These are phyloP conservation scores for Aleiodes alternator DNA, from an alignment of 2,888 invertebrate species.

Conservation along the genomic window DNA sequence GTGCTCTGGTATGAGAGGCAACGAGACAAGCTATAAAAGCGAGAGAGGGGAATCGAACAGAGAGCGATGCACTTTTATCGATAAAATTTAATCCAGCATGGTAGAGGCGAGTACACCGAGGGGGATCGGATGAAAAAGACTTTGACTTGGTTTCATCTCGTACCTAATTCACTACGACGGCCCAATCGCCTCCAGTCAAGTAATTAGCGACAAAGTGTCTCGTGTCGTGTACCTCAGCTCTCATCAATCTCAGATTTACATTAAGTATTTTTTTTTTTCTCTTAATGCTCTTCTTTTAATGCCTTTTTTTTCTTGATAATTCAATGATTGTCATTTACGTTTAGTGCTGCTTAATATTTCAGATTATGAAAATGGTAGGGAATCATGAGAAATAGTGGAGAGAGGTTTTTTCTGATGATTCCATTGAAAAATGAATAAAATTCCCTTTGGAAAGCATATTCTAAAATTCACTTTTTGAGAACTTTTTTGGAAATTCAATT, in stretches of 20 bases:
- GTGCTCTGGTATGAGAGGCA: constrained; percentile 14
- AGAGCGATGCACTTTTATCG: constrained; percentile 46
- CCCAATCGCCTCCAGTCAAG: constrained; percentile 56
- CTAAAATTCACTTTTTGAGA: no score
- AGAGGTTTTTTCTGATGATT: no score
- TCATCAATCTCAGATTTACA: constrained; percentile 30
- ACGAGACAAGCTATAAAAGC: constrained; percentile 30
- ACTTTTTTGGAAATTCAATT: no score
- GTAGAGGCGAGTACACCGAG: background rate
- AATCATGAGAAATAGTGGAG: no score
- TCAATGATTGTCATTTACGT: no score
- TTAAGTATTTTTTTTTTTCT: background rate
- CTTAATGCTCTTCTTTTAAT: no score
- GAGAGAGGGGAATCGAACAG: constrained; percentile 13
- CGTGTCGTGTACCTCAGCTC: constrained; percentile 31
- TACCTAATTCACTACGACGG: constrained; percentile 61
- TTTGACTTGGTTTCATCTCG: constrained; percentile 45
- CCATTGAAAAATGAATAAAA: no score
- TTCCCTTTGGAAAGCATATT: no score
- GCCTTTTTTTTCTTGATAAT: no score
- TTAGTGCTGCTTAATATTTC: no score
- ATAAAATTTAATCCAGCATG: constrained; percentile 46
- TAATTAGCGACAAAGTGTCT: constrained; percentile 46
- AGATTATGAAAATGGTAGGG: no score
- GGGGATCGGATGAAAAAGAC: constrained; percentile 40